Evolutionary conservation across 1,140 invertebrate species (phyloP).

Genomic region (Delia radicum): DNA sequence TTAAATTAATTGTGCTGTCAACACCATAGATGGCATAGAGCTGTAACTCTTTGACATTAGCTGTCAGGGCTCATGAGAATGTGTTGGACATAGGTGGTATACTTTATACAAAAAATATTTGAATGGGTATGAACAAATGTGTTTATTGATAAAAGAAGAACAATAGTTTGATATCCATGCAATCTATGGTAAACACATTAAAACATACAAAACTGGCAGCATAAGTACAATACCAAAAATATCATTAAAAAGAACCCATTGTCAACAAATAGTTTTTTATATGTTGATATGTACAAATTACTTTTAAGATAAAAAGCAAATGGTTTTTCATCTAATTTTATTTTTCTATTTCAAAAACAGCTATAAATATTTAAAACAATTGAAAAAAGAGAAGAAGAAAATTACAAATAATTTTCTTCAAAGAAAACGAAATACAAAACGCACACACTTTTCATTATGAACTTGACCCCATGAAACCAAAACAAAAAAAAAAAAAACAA

Average conservation of each 20-base stretch:
- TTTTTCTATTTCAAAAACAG: not conserved
- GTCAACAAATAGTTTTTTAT: not conserved
- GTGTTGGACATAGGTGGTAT: too few relatives aligned
- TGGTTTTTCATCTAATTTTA: not conserved
- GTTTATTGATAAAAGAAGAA: too few relatives aligned
- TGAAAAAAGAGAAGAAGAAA: not conserved
- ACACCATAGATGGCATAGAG: too few relatives aligned
- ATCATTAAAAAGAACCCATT: not conserved
- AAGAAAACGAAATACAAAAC: not conserved
- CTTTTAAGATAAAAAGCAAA: not conserved
- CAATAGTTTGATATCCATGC: too few relatives aligned
- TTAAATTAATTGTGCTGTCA: not conserved
- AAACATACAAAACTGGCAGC: not conserved
- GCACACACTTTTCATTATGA: not conserved
- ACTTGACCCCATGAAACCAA: not conserved
- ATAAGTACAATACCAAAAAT: not conserved
- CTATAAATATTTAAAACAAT: conserved; percentile 5
- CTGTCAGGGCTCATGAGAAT: too few relatives aligned
- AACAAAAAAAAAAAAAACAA: not conserved
- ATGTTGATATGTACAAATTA: not conserved
- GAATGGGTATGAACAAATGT: too few relatives aligned
- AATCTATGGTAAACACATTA: too few relatives aligned
- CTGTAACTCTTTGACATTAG: too few relatives aligned
- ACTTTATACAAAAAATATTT: too few relatives aligned
- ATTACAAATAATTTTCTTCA: not conserved